A percentile compares a stretch with the other conserved stretches of the same genome.
These are phyloP conservation scores for Actinia tenebrosa DNA, from an alignment of 64 coral and sea anemone species.

Conservation along the genomic window DNA sequence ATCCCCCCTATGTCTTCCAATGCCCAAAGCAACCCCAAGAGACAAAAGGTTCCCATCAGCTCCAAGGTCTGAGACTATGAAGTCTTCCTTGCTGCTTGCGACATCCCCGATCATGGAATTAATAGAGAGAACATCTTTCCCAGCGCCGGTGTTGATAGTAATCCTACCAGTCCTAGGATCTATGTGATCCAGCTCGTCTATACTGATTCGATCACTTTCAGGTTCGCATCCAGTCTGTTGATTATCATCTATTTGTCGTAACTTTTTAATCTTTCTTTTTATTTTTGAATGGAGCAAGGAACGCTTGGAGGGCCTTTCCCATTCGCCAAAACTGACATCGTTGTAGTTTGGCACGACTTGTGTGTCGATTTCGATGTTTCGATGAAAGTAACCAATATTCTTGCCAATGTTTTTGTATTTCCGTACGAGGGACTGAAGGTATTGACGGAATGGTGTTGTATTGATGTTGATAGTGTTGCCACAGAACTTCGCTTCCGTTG, in stretches of 20 bases:
- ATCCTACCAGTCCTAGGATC: constrained; percentile 33
- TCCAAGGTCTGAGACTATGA: constrained; percentile 53
- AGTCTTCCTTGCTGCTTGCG: constrained; percentile 13
- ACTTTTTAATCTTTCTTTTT: constrained; percentile 10
- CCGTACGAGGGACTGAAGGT: constrained; percentile 26
- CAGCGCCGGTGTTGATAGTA: constrained; percentile 51
- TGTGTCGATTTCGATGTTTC: constrained; percentile 52
- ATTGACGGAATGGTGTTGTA: constrained; percentile 39
- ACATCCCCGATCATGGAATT: constrained; percentile 24
- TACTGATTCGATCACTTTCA: constrained; percentile 45
- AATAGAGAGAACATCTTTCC: constrained; percentile 53
- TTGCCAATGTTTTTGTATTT: constrained; percentile 5
- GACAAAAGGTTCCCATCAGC: constrained; percentile 50
- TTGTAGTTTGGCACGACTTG: constrained; percentile 37
- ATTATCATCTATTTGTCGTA: neutral
- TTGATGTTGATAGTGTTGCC: constrained; percentile 66
- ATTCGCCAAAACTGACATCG: constrained; percentile 38
- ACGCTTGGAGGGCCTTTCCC: neutral
- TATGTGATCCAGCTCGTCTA: constrained; percentile 52
- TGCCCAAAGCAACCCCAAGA: constrained; percentile 42
- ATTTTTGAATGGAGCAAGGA: neutral
- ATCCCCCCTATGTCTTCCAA: constrained; percentile 25
- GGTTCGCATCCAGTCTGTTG: constrained; percentile 23
- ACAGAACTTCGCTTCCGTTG: constrained; percentile 46
- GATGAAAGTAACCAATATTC: constrained; percentile 38